Base-by-base conservation (phyloP, 1,140 invertebrate species). In the Scaptomyza graminum region DNA sequence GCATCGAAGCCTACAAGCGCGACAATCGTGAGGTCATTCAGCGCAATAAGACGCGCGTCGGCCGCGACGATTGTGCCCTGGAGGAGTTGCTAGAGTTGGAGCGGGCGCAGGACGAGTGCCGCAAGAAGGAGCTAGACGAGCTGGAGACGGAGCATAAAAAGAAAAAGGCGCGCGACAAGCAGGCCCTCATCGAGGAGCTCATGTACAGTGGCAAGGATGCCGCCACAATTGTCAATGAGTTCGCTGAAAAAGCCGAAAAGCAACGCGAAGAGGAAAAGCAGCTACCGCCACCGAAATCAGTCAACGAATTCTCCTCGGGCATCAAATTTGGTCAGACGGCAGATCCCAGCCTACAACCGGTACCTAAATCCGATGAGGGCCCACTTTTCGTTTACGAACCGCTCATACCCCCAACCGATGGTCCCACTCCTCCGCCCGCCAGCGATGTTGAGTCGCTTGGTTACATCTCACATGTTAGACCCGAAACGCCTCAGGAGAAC, bases 1-100 rank as follows among this genome's bases (percentile, higher is more conserved):
- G 94, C 88, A 98, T 99, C 76, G 97, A 99, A 81, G 95, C 97
- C 68, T 99, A 99, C 92, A 98, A 98, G 92, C 96, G 95, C 70
- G 97, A 98, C 74, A 98, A 99, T 91, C 96, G 95, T 72, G 98
- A 99, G 44, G 91, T 95, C 55, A 99, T 99, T 66, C 93, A 95
- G 74, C 97, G 97, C 80, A 99, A 97, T 91, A 96, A 96, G 92
- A 94, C 94, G 1, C 95, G 95, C 90, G 90, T 95, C 13, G 95
- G 95, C 57, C 83, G 89, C 34, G 91, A 91, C 9, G 91, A 92
- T 39, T 88, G 75, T 76, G 97, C 98, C 84, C 90, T 99, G 43
- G 97, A 98, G 83, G 95, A 97, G 91, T 93, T 99, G 64, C 92
- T 99, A 43, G 97, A 98, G 88, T 92, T 97, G 47, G 97, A 99